A percentile compares a stretch with the other conserved stretches of the same genome.
phyloP scores from a whole-genome alignment of 2,113 vertebrate genomes.

The Thamnophis sirtalis region DNA sequence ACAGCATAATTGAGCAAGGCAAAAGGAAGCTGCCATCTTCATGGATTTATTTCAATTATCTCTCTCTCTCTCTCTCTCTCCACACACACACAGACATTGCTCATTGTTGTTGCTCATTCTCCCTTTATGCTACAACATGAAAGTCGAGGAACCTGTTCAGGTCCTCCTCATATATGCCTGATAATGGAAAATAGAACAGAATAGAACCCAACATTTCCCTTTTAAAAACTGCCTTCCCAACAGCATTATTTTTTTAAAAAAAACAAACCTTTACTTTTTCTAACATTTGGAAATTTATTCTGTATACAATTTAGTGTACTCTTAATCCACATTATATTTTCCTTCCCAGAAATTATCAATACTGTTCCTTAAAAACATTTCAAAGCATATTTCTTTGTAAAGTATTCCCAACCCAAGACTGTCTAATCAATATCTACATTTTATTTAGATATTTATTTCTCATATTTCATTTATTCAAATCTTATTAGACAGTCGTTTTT shows the following conservation, averaged over 20 bases:
- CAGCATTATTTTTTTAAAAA: not conserved
- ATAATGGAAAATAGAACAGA: not conserved
- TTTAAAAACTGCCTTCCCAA: not conserved
- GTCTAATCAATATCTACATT: not conserved
- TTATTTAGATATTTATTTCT: not conserved
- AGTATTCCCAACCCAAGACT: not conserved
- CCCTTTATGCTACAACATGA: not conserved
- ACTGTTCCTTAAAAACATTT: not conserved
- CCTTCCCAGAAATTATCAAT: not conserved
- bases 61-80: not conserved
- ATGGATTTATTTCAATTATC: not conserved
- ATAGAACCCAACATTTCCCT: not conserved
- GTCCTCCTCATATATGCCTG: not conserved
- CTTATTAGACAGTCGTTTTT: not conserved
- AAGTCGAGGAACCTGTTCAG: not conserved
- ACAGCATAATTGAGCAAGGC: not conserved
- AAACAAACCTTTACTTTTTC: not conserved
- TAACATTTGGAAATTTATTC: not conserved
- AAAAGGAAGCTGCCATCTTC: not conserved
- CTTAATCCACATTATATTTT: not conserved
- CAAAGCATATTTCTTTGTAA: not conserved
- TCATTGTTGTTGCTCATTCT: not conserved
- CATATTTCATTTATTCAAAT: not conserved
- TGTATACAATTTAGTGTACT: not conserved
- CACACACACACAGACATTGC: not conserved